Evolutionary conservation across 2,888 invertebrate species (phyloP).

Genomic region (Myopa tessellatipennis): DNA sequence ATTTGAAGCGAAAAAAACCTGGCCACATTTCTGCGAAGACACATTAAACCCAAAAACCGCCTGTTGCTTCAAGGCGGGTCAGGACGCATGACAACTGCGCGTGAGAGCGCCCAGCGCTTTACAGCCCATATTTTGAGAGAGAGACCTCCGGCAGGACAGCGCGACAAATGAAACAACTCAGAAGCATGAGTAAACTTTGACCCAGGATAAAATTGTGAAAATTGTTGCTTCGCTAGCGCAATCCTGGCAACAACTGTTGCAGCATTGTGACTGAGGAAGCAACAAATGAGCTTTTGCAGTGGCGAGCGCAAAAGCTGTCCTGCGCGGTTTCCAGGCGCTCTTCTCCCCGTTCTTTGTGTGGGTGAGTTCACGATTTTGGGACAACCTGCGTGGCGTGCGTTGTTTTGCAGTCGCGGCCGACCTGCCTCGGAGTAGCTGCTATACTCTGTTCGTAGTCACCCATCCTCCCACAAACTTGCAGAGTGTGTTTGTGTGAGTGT

Average conservation of each 20-base stretch:
- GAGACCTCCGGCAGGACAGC: slow-evolving; percentile 2
- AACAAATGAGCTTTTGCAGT: slow-evolving; percentile 35
- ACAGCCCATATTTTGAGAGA: not conserved
- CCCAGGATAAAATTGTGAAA: slow-evolving; percentile 35
- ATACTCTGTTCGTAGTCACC: not conserved
- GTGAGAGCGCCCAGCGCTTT: not conserved
- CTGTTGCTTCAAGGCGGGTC: slow-evolving; percentile 60
- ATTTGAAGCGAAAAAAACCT: not conserved
- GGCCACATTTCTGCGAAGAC: slow-evolving; percentile 17
- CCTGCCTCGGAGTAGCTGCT: not conserved
- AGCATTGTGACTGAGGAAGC: slow-evolving; percentile 38
- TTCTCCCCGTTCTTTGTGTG: slow-evolving; percentile 18
- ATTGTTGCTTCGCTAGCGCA: slow-evolving; percentile 47
- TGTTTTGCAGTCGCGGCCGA: not conserved
- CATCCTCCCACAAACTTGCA: slow-evolving; percentile 22
- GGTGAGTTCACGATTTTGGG: slow-evolving; percentile 38
- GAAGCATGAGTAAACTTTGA: slow-evolving; percentile 26
- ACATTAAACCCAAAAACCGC: slow-evolving; percentile 49
- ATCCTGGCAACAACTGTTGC: slow-evolving; percentile 43
- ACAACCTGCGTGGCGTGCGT: slow-evolving; percentile 18
- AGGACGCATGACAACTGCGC: slow-evolving; percentile 48
- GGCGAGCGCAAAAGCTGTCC: not conserved
- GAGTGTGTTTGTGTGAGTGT: slow-evolving; percentile 13
- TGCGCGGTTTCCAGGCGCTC: slow-evolving; percentile 8
- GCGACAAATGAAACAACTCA: slow-evolving; percentile 18